phyloP scores from a whole-genome alignment of 2,888 invertebrate genomes.

The Xanthorhoe designata region DNA sequence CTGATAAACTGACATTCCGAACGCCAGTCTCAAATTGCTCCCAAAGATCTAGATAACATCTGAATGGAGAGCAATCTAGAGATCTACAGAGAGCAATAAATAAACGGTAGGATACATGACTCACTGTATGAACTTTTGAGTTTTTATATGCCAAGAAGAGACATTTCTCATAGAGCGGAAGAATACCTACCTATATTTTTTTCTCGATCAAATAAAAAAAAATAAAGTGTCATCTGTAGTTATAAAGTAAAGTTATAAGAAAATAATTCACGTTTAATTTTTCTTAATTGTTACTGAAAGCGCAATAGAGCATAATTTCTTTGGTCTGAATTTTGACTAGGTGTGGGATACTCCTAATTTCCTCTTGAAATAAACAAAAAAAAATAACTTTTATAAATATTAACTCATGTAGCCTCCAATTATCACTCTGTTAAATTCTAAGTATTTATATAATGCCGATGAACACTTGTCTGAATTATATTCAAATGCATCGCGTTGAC shows the following conservation, averaged over 20 bases:
- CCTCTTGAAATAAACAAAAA: neutral
- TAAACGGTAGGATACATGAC: neutral
- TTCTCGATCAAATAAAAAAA: too few species aligned
- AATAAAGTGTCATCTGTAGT: too few species aligned
- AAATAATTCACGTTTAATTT: too few species aligned
- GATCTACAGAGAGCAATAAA: conserved; percentile 28
- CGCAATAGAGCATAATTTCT: too few species aligned
- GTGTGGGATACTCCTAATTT: neutral
- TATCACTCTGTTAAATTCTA: conserved; percentile 46
- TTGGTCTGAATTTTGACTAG: too few species aligned
- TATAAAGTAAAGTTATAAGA: too few species aligned
- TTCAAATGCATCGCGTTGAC: conserved; percentile 47
- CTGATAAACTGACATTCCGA: conserved; percentile 62
- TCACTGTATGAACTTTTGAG: conserved; percentile 8
- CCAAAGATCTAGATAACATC: conserved; percentile 64
- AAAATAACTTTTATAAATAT: too few species aligned
- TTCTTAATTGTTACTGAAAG: too few species aligned
- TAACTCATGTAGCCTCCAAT: neutral
- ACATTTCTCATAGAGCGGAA: neutral
- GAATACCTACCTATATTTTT: too few species aligned
- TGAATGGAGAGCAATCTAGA: conserved; percentile 60
- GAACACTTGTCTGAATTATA: conserved; percentile 65
- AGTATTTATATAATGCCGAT: conserved; percentile 64
- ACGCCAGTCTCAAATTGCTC: conserved; percentile 67
- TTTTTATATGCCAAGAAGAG: neutral